These are phyloP conservation scores for Lepus americanus DNA, from an alignment of 2,113 vertebrate genomes.

Conservation along the genomic window DNA sequence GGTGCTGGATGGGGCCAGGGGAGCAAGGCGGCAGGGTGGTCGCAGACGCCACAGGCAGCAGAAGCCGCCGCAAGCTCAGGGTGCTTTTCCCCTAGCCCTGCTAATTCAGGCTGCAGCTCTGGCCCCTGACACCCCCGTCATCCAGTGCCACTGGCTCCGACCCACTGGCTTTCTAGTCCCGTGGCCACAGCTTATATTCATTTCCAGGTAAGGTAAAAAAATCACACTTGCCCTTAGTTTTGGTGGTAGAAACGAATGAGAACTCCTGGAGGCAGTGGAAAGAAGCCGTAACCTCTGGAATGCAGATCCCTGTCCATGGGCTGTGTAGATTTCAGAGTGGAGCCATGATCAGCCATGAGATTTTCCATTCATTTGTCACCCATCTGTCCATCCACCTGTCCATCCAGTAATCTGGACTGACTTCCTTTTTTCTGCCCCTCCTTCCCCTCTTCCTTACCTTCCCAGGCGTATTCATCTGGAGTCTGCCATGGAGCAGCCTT, in stretches of 20 bases:
- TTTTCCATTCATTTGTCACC: neutral
- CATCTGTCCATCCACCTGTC: neutral
- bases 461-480: slow-evolving; percentile 10
- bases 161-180: neutral
- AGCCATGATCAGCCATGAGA: neutral
- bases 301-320: neutral
- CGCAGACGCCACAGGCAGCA: neutral
- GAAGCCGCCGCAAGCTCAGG: neutral
- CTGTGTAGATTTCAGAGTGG: neutral
- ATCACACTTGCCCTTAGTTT: neutral
- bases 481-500: neutral
- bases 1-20: neutral
- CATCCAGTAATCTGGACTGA: neutral
- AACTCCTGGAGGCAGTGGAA: neutral
- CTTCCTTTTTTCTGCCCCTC: neutral
- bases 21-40: neutral
- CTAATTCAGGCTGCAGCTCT: neutral
- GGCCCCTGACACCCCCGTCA: neutral
- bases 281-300: slow-evolving; percentile 20
- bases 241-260: neutral
- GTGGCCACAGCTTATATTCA: neutral
- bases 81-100: neutral
- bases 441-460: neutral
- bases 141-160: neutral
- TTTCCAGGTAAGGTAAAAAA: neutral